phyloP scores from a whole-genome alignment of 2,797 vertebrate species.

The Podarcis lilfordi region DNA sequence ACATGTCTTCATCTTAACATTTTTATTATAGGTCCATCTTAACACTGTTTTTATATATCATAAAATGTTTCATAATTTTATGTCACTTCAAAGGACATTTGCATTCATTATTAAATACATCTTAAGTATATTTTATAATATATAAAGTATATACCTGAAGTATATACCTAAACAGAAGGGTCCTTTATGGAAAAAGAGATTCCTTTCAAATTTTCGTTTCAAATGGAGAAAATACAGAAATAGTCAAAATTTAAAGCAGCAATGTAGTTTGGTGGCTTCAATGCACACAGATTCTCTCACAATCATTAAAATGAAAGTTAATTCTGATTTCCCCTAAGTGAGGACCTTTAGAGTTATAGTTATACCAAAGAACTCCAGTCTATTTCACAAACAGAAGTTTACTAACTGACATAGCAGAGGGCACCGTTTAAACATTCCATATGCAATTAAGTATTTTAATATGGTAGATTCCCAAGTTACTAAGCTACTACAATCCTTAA shows the following conservation, averaged over 20 bases:
- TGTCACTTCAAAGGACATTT: neutral
- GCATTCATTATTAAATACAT: too few species aligned
- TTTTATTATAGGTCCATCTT: neutral
- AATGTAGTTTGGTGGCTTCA: slow-evolving; percentile 31
- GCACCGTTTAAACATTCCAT: neutral
- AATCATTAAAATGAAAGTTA: slow-evolving; percentile 15
- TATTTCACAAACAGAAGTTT: neutral
- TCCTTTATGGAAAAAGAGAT: too few species aligned
- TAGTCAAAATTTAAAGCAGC: slow-evolving; percentile 31
- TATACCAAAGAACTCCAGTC: neutral
- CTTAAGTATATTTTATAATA: too few species aligned
- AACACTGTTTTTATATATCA: neutral
- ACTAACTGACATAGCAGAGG: neutral
- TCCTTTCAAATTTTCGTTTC: neutral
- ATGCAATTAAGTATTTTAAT: neutral
- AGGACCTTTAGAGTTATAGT: neutral
- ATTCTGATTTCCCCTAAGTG: neutral
- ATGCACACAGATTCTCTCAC: slow-evolving; percentile 13
- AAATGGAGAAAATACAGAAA: neutral
- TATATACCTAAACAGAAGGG: too few species aligned
- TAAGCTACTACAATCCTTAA: neutral
- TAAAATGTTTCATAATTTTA: neutral
- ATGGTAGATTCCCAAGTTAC: neutral
- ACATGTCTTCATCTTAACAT: neutral
- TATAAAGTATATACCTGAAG: too few species aligned